Base-by-base conservation (phyloP, 2,113 vertebrate species). In the Nothoprocta perdicaria region DNA sequence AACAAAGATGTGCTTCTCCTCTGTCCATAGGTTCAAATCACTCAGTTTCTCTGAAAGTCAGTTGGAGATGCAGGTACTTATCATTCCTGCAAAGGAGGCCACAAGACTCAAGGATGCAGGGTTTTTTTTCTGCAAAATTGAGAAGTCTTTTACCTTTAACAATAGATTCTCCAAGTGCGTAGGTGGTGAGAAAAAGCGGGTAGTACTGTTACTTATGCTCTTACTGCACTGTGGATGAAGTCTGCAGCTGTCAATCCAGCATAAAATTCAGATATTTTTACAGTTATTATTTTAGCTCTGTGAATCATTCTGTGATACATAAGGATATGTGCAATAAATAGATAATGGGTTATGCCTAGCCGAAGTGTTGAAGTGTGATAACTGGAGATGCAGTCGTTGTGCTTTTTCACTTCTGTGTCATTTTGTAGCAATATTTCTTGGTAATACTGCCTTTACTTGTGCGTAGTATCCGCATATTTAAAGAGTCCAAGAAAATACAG, bases 241-340 rank as follows among this genome's bases (percentile, higher is more conserved):
- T 93, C 78, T 93, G 33, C 52, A 52, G 46, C 50, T 93, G 86
- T 89, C 91, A 94, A 80, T 92, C 33, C 52, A 80, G 27, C 38
- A 41, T 85, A 45, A 90, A 92, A 93, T 80, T 89, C 31, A 78
- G 81, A 77, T 96, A 92, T 91, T 96, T 95, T 96, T 78, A 78
- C 57, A 87, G 63, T 62, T 77, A 93, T 89, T 89, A 87, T 90
- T 95, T 96, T 89, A 85, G 48, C 33, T 92, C 57, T 57, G 14
- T 95, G 92, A 96, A 68, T 93, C 89, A 93, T 92, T 92, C 60
- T 69, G 50, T 90, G 86, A 85, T 92, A 81, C 38, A 40, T 74
- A 66, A 90, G 33, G 41, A 67, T 89, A 80, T 22, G 4, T 73
- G 75, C 41, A 93, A 85, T 76, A 93, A 88, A 92, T 74, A 92